Evolutionary conservation across 2,113 vertebrate genomes (phyloP), one percentile per base, ranked within the genome.

Genomic region (Larimichthys polyactis): DNA sequence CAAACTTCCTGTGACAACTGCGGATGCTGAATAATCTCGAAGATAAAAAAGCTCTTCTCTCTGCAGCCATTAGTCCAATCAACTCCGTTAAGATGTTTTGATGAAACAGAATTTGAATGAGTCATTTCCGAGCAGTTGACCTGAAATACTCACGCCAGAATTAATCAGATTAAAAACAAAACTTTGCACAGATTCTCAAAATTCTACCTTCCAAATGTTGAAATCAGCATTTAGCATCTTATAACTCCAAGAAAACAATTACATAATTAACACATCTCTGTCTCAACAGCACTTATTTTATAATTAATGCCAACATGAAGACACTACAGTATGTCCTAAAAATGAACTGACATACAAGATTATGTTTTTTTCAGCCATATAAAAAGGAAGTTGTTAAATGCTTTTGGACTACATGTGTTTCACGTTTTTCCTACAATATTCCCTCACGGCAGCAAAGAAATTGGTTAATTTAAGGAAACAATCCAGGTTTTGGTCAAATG

Each of bases 1-100:
- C 40, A 77, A 74, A 81, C 79, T 80, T 57, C 68, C 24, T 11
- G 27, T 72, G 67, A 77, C 59, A 29, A 52, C 72, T 58, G 75
- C 4, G 19, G n/a, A 65, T 14, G 60, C 6, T 15, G 73, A 69
- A 64, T 22, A 14, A 60, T 24, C 52, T 27, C 1, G 43, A 12
- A 62, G 54, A 67, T 75, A 11, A 69, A 64, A 54, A 80, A 27
- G 57, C 72, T 58, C 54, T 27, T 22, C 14, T 44, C 12, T 19
- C 15, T 10, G 14, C 24, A 16, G 16, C 3, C 44, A 16, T 1
- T 36, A 65, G 36, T 58, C 29, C 11, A 36, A 65, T 75, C 66
- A 72, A 32, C 58, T 32, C 44, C 3, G 59, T 40, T 0, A 32
- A 29, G 9, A 74, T 0, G 3, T 19, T 55, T 3, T 57, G 57